Evolutionary conservation across 2,797 vertebrate genomes (phyloP).

Genomic region (Halcyon chelicuti): DNA sequence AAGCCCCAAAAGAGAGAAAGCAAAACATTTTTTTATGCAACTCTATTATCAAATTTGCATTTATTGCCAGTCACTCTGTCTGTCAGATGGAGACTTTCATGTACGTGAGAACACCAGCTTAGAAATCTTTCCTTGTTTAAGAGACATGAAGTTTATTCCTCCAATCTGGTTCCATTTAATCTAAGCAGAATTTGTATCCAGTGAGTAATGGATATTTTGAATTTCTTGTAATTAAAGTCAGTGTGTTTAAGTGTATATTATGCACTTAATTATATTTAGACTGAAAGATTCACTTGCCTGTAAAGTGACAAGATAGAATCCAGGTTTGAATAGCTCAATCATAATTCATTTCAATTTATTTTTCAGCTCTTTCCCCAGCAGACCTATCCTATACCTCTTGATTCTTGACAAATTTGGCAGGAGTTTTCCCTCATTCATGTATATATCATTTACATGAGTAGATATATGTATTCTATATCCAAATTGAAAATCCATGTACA

Average conservation of each 20-base stretch:
- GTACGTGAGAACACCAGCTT: neutral
- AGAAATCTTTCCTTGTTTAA: neutral
- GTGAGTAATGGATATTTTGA: neutral
- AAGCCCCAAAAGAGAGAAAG: neutral
- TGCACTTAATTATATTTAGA: conserved; percentile 14
- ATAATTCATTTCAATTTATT: conserved; percentile 12
- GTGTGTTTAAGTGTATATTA: conserved; percentile 44
- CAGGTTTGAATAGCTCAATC: conserved; percentile 50
- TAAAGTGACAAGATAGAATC: conserved; percentile 28
- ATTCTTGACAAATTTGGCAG: neutral
- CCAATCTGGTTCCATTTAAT: conserved; percentile 23
- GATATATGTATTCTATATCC: neutral
- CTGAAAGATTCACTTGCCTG: conserved; percentile 11
- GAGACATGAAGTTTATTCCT: neutral
- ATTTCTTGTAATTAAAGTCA: conserved; percentile 38
- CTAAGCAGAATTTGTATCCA: conserved; percentile 7
- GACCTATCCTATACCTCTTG: neutral
- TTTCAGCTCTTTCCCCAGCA: neutral
- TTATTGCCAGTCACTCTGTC: conserved; percentile 30
- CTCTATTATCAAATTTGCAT: conserved; percentile 46
- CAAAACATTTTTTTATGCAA: neutral
- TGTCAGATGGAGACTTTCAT: neutral
- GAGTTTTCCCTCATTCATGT: neutral
- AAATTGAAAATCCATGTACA: neutral
- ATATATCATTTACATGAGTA: neutral